Conservation (phyloP, 2,888 invertebrate species). For the Therioaphis trifolii region DNA sequence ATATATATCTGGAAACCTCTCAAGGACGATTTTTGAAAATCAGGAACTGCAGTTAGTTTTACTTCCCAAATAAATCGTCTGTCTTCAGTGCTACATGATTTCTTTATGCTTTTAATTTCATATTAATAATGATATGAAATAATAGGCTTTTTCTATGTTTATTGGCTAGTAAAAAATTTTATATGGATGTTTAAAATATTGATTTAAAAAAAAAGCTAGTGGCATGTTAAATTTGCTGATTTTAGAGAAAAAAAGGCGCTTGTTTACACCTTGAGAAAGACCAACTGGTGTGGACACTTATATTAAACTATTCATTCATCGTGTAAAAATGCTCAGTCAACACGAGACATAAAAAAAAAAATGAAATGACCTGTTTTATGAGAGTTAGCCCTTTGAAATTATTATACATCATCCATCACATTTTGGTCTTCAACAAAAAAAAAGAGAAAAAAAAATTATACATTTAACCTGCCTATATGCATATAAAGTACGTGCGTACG, state of each 20-base stretch:
- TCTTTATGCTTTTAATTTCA: too few species aligned
- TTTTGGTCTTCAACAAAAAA: background rate
- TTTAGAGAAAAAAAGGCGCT: background rate
- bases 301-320: constrained; percentile 44
- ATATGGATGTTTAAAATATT: too few species aligned
- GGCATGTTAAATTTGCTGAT: constrained; percentile 36
- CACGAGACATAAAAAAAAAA: background rate
- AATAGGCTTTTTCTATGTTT: too few species aligned
- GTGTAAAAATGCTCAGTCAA: constrained; percentile 52
- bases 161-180: too few species aligned
- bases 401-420: constrained; percentile 53
- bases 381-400: constrained; percentile 46
- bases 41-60: too few species aligned
- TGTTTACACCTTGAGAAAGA: constrained; percentile 32
- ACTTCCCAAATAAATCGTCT: too few species aligned
- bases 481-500: background rate
- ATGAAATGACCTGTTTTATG: constrained; percentile 38
- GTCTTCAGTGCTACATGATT: too few species aligned
- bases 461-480: constrained; percentile 18
- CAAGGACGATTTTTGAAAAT: too few species aligned
- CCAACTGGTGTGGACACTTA: constrained; percentile 50
- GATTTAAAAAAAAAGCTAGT: too few species aligned
- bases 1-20: too few species aligned
- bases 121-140: too few species aligned
- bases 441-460: constrained; percentile 10